Evolutionary conservation across 2,113 vertebrate genomes (phyloP).

Genomic region (Etia nguti): DNA sequence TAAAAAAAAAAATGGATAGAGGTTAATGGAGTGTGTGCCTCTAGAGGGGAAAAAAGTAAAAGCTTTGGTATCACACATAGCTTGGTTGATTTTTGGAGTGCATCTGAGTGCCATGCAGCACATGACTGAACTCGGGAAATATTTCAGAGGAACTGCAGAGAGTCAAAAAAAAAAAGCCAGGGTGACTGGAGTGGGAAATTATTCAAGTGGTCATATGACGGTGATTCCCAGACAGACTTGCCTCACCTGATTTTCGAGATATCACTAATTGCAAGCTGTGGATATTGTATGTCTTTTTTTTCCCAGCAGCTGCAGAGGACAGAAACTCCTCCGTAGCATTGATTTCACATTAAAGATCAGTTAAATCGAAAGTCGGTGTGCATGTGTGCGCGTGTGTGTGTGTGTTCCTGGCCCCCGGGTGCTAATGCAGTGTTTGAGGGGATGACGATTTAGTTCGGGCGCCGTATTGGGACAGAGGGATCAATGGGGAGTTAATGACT

Average conservation of each 20-base stretch:
- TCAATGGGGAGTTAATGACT: constrained; percentile 49
- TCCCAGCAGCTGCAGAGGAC: background rate
- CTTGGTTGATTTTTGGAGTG: constrained; percentile 43
- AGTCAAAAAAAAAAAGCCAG: background rate
- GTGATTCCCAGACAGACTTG: background rate
- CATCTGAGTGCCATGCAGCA: constrained; percentile 3
- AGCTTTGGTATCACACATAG: constrained; percentile 39
- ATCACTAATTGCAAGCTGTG: background rate
- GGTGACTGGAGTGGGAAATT: background rate
- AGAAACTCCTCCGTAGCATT: constrained; percentile 25
- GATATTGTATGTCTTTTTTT: background rate
- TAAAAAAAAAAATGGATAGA: background rate
- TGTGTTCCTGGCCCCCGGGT: background rate
- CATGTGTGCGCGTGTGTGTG: background rate
- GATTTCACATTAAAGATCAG: constrained; percentile 55
- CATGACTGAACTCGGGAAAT: background rate
- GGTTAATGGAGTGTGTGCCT: constrained; percentile 44
- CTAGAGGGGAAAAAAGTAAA: constrained; percentile 43
- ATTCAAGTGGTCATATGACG: background rate
- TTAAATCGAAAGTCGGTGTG: constrained; percentile 32
- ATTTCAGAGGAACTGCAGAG: background rate
- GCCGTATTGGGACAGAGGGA: constrained; percentile 21
- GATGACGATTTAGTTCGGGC: constrained; percentile 38
- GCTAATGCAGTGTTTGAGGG: background rate
- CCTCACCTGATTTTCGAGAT: background rate